Percentiles rank a stretch among this genome's conserved stretches.
phyloP scores from a whole-genome alignment of 2,797 vertebrate species.

The Phalanger gymnotis region DNA sequence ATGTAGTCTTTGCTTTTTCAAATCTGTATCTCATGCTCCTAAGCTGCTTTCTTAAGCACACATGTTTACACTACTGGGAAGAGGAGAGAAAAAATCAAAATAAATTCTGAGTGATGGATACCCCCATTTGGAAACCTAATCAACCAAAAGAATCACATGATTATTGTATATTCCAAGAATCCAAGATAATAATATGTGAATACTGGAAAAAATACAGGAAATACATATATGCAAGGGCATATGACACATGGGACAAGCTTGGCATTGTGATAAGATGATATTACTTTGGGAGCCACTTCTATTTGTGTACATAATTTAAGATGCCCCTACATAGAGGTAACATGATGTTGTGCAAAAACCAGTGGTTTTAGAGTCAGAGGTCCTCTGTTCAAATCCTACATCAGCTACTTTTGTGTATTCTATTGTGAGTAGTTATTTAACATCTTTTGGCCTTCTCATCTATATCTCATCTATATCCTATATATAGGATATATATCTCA shows the following conservation, averaged over 20 bases:
- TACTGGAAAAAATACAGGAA: not conserved
- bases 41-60: constrained; percentile 28
- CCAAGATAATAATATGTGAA: not conserved
- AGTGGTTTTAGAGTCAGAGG: not conserved
- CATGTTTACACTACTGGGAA: not conserved
- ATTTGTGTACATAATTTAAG: not conserved
- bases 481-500: no score
- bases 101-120: not conserved
- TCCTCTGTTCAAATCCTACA: not conserved
- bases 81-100: constrained; percentile 16
- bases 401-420: not conserved
- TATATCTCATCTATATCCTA: no score
- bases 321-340: not conserved
- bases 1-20: constrained; percentile 1
- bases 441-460: not conserved
- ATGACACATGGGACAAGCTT: not conserved
- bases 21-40: not conserved
- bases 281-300: not conserved
- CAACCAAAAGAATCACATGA: not conserved
- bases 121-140: not conserved
- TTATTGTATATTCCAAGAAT: not conserved
- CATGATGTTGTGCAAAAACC: not conserved
- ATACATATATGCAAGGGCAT: not conserved
- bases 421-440: not conserved
- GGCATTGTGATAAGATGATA: not conserved